phyloP scores from a whole-genome alignment of 2,113 vertebrate genomes.

The Nothobranchius kuhntae region DNA sequence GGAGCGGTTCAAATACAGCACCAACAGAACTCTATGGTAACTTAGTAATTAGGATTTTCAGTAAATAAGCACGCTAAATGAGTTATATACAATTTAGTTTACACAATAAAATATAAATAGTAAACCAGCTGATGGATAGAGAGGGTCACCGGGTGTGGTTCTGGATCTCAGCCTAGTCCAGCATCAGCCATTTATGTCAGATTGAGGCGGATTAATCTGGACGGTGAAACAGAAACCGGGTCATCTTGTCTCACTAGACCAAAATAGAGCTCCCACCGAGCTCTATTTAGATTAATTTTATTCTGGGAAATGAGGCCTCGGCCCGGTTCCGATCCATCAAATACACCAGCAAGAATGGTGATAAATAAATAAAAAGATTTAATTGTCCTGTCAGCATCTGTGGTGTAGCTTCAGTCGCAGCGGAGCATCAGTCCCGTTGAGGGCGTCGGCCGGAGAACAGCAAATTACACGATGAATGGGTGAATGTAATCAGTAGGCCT shows the following conservation, averaged over 20 bases:
- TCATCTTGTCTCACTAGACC: conserved; percentile 14
- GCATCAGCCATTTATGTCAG: not conserved
- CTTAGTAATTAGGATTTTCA: too few relatives aligned
- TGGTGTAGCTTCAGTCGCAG: not conserved
- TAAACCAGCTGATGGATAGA: too few relatives aligned
- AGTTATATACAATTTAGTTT: too few relatives aligned
- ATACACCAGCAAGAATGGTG: not conserved
- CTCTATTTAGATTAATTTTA: conserved; percentile 5
- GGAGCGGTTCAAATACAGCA: too few relatives aligned
- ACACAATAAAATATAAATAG: too few relatives aligned
- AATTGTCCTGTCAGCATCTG: not conserved
- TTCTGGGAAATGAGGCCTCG: conserved; percentile 1
- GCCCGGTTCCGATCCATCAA: not conserved
- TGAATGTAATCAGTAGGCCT: too few relatives aligned
- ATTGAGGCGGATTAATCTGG: not conserved
- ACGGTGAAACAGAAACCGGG: conserved; percentile 17
- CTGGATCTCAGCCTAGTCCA: not conserved
- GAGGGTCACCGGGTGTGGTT: too few relatives aligned
- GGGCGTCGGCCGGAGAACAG: conserved; percentile 38
- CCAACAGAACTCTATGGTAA: too few relatives aligned
- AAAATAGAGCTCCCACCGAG: conserved; percentile 22
- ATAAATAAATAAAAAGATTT: not conserved
- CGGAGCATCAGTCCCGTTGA: not conserved
- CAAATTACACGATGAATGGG: not conserved
- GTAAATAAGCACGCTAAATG: too few relatives aligned